Evolutionary conservation across 2,113 vertebrate species (phyloP).

Genomic region (Hippocampus comes): DNA sequence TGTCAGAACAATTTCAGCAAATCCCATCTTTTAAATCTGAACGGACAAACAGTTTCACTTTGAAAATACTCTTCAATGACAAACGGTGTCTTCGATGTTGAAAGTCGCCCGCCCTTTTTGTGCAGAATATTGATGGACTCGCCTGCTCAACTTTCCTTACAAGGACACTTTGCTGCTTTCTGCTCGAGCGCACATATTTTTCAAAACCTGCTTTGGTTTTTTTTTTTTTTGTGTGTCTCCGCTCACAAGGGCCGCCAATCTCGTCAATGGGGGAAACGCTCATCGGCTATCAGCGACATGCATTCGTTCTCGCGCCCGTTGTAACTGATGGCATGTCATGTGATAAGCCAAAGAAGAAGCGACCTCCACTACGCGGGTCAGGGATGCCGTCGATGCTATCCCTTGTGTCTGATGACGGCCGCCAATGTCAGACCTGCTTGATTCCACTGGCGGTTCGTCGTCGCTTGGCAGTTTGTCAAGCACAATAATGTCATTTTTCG

Average conservation of each 20-base stretch:
- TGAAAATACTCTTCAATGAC: not conserved
- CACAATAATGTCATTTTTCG: too few species aligned
- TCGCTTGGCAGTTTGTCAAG: too few species aligned
- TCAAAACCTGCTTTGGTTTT: not conserved
- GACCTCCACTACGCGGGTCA: slow-evolving; percentile 25
- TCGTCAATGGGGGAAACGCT: not conserved
- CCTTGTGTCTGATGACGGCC: not conserved
- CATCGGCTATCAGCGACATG: not conserved
- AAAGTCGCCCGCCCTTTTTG: not conserved
- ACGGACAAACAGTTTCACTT: not conserved
- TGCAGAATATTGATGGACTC: not conserved
- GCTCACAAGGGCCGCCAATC: not conserved
- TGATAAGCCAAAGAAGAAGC: slow-evolving; percentile 38
- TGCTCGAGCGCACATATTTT: not conserved
- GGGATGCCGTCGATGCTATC: slow-evolving; percentile 40
- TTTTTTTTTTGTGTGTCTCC: not conserved
- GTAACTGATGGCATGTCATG: slow-evolving; percentile 44
- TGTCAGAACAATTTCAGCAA: too few species aligned
- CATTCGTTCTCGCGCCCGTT: slow-evolving; percentile 6
- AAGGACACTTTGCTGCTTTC: not conserved
- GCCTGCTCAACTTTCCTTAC: slow-evolving; percentile 2
- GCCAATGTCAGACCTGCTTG: slow-evolving; percentile 3
- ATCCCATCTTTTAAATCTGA: not conserved
- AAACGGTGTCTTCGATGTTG: not conserved
- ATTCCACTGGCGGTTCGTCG: not conserved